Evolutionary conservation across 2,888 invertebrate species (phyloP).

Genomic region (Eilema griseolum): DNA sequence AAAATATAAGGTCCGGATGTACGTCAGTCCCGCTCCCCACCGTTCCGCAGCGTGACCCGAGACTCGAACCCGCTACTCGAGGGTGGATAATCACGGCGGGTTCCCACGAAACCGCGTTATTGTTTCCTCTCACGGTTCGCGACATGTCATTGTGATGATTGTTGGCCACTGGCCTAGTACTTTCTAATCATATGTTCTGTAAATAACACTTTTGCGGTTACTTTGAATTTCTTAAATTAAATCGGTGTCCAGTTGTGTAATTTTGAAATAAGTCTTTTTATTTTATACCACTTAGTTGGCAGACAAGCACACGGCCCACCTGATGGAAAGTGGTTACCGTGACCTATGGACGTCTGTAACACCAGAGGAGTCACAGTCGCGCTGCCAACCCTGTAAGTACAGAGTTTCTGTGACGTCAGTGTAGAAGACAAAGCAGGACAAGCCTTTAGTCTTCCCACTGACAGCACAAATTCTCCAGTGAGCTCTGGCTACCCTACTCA

Average conservation of each 20-base stretch:
- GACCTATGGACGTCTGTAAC: too few species aligned
- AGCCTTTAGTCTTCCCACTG: too few species aligned
- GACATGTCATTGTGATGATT: constrained; percentile 82
- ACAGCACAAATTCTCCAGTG: too few species aligned
- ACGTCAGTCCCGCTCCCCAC: constrained; percentile 80
- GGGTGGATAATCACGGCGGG: constrained; percentile 75
- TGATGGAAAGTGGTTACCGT: too few species aligned
- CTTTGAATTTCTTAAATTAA: constrained; percentile 17
- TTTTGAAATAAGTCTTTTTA: not conserved
- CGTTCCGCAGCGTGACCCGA: constrained; percentile 71
- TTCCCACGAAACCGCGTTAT: constrained; percentile 77
- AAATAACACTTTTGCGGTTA: constrained; percentile 40
- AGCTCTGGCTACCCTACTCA: too few species aligned
- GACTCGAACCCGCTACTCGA: constrained; percentile 71
- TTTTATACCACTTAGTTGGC: too few species aligned
- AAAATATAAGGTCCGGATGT: constrained; percentile 75
- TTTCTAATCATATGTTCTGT: constrained; percentile 71
- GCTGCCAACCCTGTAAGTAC: too few species aligned
- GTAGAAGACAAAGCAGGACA: too few species aligned
- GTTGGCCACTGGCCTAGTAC: constrained; percentile 58
- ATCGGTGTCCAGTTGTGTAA: not conserved
- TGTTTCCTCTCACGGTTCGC: constrained; percentile 82
- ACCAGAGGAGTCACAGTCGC: too few species aligned
- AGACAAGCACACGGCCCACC: too few species aligned
- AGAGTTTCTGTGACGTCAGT: too few species aligned